Evolutionary conservation across 2,888 invertebrate species (phyloP).

Genomic region (Eutolmus rufibarbis): DNA sequence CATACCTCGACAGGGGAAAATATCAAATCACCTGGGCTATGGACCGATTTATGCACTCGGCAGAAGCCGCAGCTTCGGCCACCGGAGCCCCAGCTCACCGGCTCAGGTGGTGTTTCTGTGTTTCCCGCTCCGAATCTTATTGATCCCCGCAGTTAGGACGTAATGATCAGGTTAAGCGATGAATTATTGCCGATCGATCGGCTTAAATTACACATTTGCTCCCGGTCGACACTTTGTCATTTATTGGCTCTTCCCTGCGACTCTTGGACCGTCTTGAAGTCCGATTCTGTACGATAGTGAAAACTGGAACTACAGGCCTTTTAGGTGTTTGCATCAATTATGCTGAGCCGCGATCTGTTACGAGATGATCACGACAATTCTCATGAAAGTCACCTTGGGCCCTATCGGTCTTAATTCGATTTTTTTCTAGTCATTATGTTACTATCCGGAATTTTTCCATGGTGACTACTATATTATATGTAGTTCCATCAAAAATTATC

Average conservation of each 20-base stretch:
- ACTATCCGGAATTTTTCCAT: not conserved
- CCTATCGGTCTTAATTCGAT: not conserved
- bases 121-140: slow-evolving; percentile 17
- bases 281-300: not conserved
- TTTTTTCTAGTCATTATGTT: not conserved
- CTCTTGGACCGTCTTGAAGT: not conserved
- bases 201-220: slow-evolving; percentile 32
- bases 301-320: not conserved
- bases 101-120: not conserved
- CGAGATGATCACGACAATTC: not conserved
- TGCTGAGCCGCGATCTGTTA: not conserved
- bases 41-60: not conserved
- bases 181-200: slow-evolving; percentile 39
- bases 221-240: slow-evolving; percentile 32
- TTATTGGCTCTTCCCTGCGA: not conserved
- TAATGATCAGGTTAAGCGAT: slow-evolving; percentile 39
- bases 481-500: too few relatives aligned
- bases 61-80: not conserved
- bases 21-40: not conserved
- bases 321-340: not conserved
- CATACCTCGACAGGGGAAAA: not conserved
- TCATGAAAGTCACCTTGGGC: not conserved
- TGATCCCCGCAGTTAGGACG: slow-evolving; percentile 29
- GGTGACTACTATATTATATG: too few relatives aligned
- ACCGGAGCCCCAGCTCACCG: not conserved